Evolutionary conservation across 2,888 invertebrate genomes (phyloP).

Genomic region (Galerucella nymphaeae): DNA sequence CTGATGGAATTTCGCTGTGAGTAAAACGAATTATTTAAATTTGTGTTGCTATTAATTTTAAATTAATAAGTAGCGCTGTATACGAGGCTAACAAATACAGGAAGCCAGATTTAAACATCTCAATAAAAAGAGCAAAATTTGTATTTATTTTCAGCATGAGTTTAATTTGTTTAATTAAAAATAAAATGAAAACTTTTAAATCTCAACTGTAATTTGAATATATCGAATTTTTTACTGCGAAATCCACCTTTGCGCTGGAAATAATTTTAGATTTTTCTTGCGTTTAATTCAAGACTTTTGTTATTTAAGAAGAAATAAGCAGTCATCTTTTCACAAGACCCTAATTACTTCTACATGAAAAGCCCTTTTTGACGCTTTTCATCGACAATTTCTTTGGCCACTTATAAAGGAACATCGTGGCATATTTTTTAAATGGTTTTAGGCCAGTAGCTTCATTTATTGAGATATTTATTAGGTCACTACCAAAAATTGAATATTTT

Average conservation of each 20-base stretch:
- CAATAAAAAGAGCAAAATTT: no score
- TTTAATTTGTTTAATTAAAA: no score
- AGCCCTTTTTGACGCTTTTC: background rate
- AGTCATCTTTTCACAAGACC: background rate
- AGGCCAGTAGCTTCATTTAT: background rate
- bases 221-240: background rate
- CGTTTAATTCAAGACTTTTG: slow-evolving; percentile 14
- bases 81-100: no score
- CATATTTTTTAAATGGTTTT: background rate
- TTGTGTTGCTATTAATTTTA: background rate
- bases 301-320: slow-evolving; percentile 4
- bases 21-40: background rate
- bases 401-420: background rate
- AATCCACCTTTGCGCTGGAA: background rate
- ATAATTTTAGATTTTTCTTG: slow-evolving; percentile 6
- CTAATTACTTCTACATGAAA: slow-evolving; percentile 9
- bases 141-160: no score
- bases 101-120: no score
- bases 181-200: no score
- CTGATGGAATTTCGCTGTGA: background rate
- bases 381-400: background rate
- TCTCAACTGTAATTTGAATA: background rate
- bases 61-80: background rate
- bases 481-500: no score
- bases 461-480: no score